Evolutionary conservation across 1,140 invertebrate genomes (phyloP), one percentile per base, ranked within the genome.

Genomic region (Drosophila murphyi): DNA sequence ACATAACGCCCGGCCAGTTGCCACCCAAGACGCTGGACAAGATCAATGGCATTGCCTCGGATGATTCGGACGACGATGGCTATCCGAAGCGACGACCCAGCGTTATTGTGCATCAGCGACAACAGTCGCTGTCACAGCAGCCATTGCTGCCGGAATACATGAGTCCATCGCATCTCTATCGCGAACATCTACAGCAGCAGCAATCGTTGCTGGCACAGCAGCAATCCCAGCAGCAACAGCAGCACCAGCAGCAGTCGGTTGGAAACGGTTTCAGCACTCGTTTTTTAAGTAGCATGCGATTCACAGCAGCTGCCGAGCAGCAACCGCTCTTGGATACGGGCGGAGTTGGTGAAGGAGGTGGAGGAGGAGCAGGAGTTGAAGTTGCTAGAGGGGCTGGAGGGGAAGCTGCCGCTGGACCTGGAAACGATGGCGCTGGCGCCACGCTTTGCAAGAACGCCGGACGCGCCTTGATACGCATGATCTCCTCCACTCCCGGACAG

Each of bases 1-100:
- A 92, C 45, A 92, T 92, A 7, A 90, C 82, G 0, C 92, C 92
- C 0, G 92, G 92, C 12, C 91, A 92, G 50, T 35, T 92, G 67
- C 88, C 89, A 5, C 61, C 80, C 3, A 92, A 91, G 48, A 91
- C 91, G n/a, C 68, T 92, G 70, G 88, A 91, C 64, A 91, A 92
- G 67, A 81, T 92, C 47, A 92, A 92, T 56, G 87, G 82, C 68
- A 91, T 91, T 45, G 75, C 72, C 43, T 88, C 85, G 10, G 85
- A 89, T 7, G 91, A 92, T 54, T 92, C 85, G 10, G 90, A 91
- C 28, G 87, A 91, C 20, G 89, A 91, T 63, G 85, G 82, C 56
- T 91, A 90, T 72, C 79, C 85, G 4, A 89, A 89, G 54, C 78
- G 90, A 5, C 86, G 90, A 5, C 86, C 90, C 62, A 91, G 90